Base-by-base conservation (phyloP, 2,888 invertebrate genomes). In the Portevinia maculata region DNA sequence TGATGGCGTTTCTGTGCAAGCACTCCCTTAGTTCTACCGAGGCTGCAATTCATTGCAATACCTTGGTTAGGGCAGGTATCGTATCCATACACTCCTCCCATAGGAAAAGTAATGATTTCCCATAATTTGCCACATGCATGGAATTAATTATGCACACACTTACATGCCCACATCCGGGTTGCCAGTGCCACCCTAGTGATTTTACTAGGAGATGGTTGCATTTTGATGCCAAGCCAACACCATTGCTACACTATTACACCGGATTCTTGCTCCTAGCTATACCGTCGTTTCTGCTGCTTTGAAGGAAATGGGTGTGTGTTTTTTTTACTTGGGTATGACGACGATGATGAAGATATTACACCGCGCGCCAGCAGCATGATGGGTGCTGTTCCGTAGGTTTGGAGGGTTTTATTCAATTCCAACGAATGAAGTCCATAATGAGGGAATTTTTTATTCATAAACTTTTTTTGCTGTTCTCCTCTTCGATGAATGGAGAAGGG, bases 61-160 rank as follows among this genome's bases (percentile, higher is more conserved):
- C n/a, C 19, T 32, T 32, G 46, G 44, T 57, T 48, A 24, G 7
- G 48, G 53, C 44, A 76, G 76, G 69, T 67, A 55, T 65, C 65
- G 53, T 59, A 41, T 15, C 6, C 52, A 24, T 28, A 53, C 24
- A 55, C 57, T 34, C 24, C 65, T 65, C 62, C 76, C 78, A 73
- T 46, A 53, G 65, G 74, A 21, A 70, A 74, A 79, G 70, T 86
- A 86, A 85, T 85, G 79, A 86, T 86, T 86, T 85, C 85, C 86
- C 84, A 85, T 86, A 85, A 86, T 86, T 86, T 85, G 85, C 86
- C 84, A 85, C 84, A 86, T 85, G 84, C 85, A 86, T 85, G 85
- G 81, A 85, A 85, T 85, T 86, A 85, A 86, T 86, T 86, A 85
- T 79, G 74, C 84, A 79, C 84, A 78, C 74, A 70, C 67, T 74